A percentile compares a stretch with the other conserved stretches of the same genome.
Conservation (phyloP, 2,888 invertebrate genomes). For the Philhelius pedissequus region DNA sequence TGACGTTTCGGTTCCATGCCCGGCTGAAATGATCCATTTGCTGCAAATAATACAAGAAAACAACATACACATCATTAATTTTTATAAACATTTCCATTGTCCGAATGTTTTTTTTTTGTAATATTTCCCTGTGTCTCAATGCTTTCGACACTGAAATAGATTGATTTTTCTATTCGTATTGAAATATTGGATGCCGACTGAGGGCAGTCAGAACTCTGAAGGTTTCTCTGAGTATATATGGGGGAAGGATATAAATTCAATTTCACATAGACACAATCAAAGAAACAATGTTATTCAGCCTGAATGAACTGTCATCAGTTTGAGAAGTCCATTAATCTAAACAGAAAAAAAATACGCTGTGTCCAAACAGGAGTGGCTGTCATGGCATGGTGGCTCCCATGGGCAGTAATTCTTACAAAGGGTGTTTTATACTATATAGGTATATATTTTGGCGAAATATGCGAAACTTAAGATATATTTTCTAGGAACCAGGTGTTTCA, state of each 20-base stretch:
- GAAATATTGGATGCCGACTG: slow-evolving; percentile 35
- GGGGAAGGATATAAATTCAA: slow-evolving; percentile 42
- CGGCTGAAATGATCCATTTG: slow-evolving; percentile 91
- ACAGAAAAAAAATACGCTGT: background rate
- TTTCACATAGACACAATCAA: slow-evolving; percentile 63
- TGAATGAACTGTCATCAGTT: slow-evolving; percentile 71
- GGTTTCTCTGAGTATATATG: background rate
- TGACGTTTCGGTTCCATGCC: slow-evolving; percentile 98
- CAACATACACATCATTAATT: slow-evolving; percentile 71
- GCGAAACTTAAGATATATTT: slow-evolving; percentile 25
- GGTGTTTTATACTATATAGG: background rate
- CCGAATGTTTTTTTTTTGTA: slow-evolving; percentile 22
- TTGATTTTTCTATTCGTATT: slow-evolving; percentile 60
- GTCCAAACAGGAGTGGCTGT: background rate
- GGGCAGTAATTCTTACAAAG: slow-evolving; percentile 1
- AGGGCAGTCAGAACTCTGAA: background rate
- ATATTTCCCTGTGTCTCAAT: slow-evolving; percentile 5
- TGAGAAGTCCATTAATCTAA: slow-evolving; percentile 71
- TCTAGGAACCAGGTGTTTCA: slow-evolving; percentile 47
- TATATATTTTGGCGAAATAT: slow-evolving; percentile 23
- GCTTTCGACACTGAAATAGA: slow-evolving; percentile 46
- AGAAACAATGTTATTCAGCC: slow-evolving; percentile 70
- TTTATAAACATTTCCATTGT: slow-evolving; percentile 49
- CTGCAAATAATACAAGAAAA: slow-evolving; percentile 81
- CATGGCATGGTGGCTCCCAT: background rate